Percentiles rank a stretch among this genome's conserved stretches.
phyloP scores from a whole-genome alignment of 2,888 invertebrate genomes.

The Norana najaformis region DNA sequence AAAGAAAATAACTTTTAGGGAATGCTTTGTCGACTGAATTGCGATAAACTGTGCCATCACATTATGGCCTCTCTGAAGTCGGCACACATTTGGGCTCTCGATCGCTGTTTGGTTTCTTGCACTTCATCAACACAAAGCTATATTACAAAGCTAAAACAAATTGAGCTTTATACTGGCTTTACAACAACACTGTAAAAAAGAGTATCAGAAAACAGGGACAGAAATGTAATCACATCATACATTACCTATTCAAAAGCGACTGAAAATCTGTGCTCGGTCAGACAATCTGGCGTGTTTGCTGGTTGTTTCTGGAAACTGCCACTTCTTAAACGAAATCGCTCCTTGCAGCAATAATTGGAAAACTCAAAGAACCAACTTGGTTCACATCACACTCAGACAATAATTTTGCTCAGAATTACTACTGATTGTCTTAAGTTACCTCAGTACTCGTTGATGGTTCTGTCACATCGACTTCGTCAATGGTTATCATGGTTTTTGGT shows the following conservation, averaged over 20 bases:
- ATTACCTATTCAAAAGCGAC: not conserved
- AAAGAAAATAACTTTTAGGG: not conserved
- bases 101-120: no score
- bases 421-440: not conserved
- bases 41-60: not conserved
- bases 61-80: not conserved
- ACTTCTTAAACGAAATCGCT: not conserved
- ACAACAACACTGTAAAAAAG: slow-evolving; percentile 2
- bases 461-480: slow-evolving; percentile 6
- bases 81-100: not conserved
- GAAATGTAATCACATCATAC: slow-evolving; percentile 13
- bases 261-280: not conserved
- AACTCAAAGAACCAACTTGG: not conserved
- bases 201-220: slow-evolving; percentile 10
- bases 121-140: not conserved
- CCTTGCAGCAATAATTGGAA: not conserved
- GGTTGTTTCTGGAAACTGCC: not conserved
- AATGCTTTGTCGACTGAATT: not conserved
- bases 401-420: not conserved
- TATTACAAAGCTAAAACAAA: slow-evolving; percentile 1
- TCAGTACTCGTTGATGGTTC: not conserved
- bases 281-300: not conserved
- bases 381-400: not conserved
- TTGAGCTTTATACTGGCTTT: not conserved
- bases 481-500: slow-evolving; percentile 16